Evolutionary conservation across 1,140 invertebrate species (phyloP), one percentile per base, ranked within the genome.

Genomic region (Hyphantria cunea): DNA sequence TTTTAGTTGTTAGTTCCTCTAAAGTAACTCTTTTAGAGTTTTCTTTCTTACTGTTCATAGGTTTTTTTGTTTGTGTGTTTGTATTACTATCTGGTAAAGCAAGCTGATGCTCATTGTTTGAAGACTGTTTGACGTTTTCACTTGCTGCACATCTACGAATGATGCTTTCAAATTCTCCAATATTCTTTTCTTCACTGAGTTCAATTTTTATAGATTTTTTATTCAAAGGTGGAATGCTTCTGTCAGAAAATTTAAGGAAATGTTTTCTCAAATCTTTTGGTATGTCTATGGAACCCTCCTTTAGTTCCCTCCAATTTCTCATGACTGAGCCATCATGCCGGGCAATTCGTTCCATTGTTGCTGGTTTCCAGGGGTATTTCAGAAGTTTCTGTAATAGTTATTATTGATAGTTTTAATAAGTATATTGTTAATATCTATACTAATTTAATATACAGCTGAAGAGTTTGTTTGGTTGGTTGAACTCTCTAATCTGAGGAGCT

Each of bases 271-370:
- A 52, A 0, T 90, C 72, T 33, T 91, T 63, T 33, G 86, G 86
- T 48, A 95, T 74, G 37, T 80, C 60, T 32, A 93, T 65, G 68
- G 92, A 77, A 2, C 92, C 93, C 25, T 91, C 76, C 68, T 91
- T 92, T 6, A 94, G 91, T 64, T 92, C 82, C 47, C 92, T 82
- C 95, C 95, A 96, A 80, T 96, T 96, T 64, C 91, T 83, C 70
- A 93, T 87, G 0, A 94, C 95, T 6, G 84, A 87, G 58, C 88
- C 82, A 75, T 96, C 95, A 76, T 96, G 95, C 8, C 92, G 82
- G 13, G 91, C 74, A 41, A 95, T 93, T 48, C 89, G 86, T 42
- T 93, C 69, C 9, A 90, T 76, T 32, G 83, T 92, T 41, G 90
- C 86, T 68, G 94, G 93, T 17, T 86, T 82, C 94, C 94, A 96